Evolutionary conservation across 2,888 invertebrate genomes (phyloP), one percentile per base, ranked within the genome.

Genomic region (Argyra leucocephala): DNA sequence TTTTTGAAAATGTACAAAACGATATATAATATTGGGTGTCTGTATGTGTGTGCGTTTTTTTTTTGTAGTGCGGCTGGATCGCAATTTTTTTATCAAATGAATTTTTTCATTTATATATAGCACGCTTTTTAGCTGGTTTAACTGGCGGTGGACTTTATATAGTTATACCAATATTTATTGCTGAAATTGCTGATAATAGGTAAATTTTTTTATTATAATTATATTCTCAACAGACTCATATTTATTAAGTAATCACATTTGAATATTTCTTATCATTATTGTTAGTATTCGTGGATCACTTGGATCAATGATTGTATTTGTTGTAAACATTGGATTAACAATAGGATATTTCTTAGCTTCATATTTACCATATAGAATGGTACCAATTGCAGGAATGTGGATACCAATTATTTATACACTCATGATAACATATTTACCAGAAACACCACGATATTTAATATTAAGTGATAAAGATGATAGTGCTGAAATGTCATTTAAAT

Each of bases 151-250:
- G 76, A 22, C 64, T 74, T 31, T 76, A 72, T 37, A 68, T 76
- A 7, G 72, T 74, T 0, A 64, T 78, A 48, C 78, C 80, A 24
- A 72, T 79, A 21, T 80, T 73, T 61, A 73, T 79, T 15, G 73
- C 77, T 1, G 79, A 80, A 73, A 80, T 80, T 24, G 71, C 79
- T 0, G 75, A 78, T 67, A 72, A 73, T 26, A 72, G 71, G 79
- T 78, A 67, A 73, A 75, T 71, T 64, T 7, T 65, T 12, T 21
- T 23, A 24, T 12, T 58, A 24, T 24, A 61, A 21, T n/a, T n/a
- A n/a, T n/a, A n/a, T n/a, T n/a, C n/a, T n/a, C n/a, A n/a, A n/a
- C n/a, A n/a, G n/a, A n/a, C n/a, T n/a, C n/a, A n/a, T n/a, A n/a
- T n/a, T n/a, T n/a, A 61, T 22, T 22, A 22, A 61, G 5, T 64